A percentile compares a stretch with the other conserved stretches of the same genome.
phyloP scores from a whole-genome alignment of 2,113 vertebrate genomes.

The Crotophaga sulcirostris region DNA sequence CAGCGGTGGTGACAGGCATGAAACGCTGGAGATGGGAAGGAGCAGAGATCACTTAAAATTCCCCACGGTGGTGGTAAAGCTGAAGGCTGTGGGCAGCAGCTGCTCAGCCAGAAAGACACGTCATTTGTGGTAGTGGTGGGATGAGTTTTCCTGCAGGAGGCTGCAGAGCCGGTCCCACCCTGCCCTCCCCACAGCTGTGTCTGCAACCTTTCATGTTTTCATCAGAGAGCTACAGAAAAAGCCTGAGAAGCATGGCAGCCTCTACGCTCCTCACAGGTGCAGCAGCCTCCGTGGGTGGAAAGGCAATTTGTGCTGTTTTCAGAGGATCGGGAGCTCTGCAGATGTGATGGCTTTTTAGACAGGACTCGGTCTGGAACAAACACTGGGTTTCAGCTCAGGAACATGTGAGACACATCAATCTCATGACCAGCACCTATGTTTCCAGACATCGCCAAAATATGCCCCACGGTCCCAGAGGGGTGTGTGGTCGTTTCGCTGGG shows the following conservation, averaged over 20 bases:
- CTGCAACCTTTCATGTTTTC: not conserved
- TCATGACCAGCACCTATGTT: not conserved
- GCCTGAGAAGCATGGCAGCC: not conserved
- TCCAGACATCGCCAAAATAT: not conserved
- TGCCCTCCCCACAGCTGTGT: not conserved
- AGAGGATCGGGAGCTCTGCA: not conserved
- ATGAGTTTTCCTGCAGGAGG: not conserved
- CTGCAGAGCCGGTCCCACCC: not conserved
- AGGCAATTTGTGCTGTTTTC: not conserved
- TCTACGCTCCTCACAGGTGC: fast-evolving
- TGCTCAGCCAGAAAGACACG: not conserved
- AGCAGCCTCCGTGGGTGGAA: not conserved
- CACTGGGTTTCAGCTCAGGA: not conserved
- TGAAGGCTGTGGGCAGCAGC: not conserved
- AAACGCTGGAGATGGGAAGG: not conserved
- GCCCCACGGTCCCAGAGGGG: fast-evolving
- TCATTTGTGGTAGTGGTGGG: not conserved
- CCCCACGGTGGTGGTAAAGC: not conserved
- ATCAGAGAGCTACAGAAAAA: not conserved
- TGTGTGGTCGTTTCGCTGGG: not conserved
- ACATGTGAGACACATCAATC: not conserved
- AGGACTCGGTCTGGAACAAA: not conserved
- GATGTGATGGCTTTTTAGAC: not conserved
- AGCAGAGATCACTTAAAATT: not conserved
- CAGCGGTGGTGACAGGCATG: not conserved